A percentile compares a stretch with the other conserved stretches of the same genome.
Evolutionary conservation across 1,140 invertebrate genomes (phyloP).

Genomic region (Conopomorpha cramerella): DNA sequence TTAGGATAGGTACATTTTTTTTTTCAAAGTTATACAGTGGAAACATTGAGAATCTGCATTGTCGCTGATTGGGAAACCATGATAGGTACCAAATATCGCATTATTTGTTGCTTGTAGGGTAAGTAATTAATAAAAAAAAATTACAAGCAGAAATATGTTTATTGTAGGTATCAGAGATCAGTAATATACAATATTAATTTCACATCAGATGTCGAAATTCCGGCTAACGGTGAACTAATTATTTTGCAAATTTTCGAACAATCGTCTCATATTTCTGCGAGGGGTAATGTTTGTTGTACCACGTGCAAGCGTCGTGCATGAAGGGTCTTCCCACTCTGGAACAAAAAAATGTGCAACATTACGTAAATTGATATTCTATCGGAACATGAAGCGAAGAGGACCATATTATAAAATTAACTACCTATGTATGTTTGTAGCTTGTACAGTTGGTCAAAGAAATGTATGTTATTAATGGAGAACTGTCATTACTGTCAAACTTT

Average conservation of each 20-base stretch:
- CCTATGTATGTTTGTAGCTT: too few species aligned
- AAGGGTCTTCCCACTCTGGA: slow-evolving; percentile 54
- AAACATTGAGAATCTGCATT: too few species aligned
- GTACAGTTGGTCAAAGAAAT: background rate
- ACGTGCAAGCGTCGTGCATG: slow-evolving; percentile 55
- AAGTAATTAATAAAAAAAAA: background rate
- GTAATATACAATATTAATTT: background rate
- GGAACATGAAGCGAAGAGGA: too few species aligned
- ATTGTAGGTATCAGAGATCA: background rate
- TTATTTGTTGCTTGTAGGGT: background rate
- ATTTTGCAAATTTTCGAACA: slow-evolving; percentile 35
- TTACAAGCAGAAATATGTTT: background rate
- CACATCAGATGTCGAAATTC: slow-evolving; percentile 1
- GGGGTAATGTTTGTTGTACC: slow-evolving; percentile 57
- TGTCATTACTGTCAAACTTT: too few species aligned
- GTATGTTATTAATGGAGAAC: too few species aligned
- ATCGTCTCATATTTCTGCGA: slow-evolving; percentile 32
- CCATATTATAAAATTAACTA: background rate
- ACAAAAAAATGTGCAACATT: slow-evolving; percentile 6
- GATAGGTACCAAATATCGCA: background rate
- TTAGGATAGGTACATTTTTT: too few species aligned
- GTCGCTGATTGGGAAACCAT: background rate
- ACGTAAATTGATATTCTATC: slow-evolving; percentile 1
- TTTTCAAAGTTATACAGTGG: too few species aligned
- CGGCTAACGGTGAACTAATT: too few species aligned